Percentiles rank a stretch among this genome's conserved stretches.
These are phyloP conservation scores for Sebastes minor DNA, from an alignment of 2,797 vertebrate genomes.

Conservation along the genomic window DNA sequence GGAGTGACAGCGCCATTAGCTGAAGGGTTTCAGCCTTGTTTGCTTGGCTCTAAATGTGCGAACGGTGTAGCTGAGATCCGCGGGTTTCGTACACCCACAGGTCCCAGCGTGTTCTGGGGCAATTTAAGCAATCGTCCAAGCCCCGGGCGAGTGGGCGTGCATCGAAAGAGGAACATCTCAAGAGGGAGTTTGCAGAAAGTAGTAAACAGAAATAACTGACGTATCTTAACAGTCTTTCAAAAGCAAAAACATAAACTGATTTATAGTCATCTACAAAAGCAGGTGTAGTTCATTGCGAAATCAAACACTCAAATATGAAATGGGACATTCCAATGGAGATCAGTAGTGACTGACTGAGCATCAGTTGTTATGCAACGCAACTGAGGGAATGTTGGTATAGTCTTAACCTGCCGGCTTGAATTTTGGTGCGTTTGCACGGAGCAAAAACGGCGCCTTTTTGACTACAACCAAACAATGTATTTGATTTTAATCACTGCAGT, in stretches of 20 bases:
- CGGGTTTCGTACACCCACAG: slow-evolving; percentile 49
- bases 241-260: neutral
- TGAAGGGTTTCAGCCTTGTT: slow-evolving; percentile 27
- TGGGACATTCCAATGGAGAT: neutral
- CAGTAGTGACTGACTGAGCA: neutral
- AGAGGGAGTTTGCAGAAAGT: slow-evolving; percentile 12
- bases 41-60: slow-evolving; percentile 15
- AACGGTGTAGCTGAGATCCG: slow-evolving; percentile 20
- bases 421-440: neutral
- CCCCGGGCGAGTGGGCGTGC: slow-evolving; percentile 62
- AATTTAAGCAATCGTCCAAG: slow-evolving; percentile 61
- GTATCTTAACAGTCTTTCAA: neutral
- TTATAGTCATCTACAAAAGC: neutral
- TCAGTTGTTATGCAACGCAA: neutral
- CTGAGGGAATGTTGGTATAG: neutral
- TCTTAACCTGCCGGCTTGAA: neutral
- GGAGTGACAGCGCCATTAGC: slow-evolving; percentile 32
- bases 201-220: slow-evolving; percentile 44
- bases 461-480: neutral
- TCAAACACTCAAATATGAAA: neutral
- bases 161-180: slow-evolving; percentile 37
- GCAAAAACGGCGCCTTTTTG: neutral
- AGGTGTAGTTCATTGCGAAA: neutral
- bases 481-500: neutral
- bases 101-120: slow-evolving; percentile 61